Conservation (phyloP, 2,888 invertebrate genomes). For the Lochmaea capreae region DNA sequence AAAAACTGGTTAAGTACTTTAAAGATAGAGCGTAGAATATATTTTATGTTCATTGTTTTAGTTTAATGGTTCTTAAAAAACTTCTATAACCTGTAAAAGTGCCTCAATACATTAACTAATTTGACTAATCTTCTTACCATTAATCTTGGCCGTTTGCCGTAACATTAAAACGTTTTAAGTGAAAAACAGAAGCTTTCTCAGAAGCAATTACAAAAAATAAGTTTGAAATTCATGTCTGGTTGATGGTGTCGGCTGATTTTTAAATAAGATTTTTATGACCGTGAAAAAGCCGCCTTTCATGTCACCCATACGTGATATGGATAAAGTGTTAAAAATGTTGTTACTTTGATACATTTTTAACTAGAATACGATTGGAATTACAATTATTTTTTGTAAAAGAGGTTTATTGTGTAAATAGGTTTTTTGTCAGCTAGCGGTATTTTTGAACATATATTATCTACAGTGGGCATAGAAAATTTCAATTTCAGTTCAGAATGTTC, state of each 20-base stretch:
- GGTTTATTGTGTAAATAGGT: background rate
- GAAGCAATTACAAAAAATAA: slow-evolving; percentile 40
- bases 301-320: slow-evolving; percentile 44
- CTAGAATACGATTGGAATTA: slow-evolving; percentile 23
- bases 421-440: background rate
- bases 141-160: slow-evolving; percentile 1
- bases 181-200: slow-evolving; percentile 32
- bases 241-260: slow-evolving; percentile 40
- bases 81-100: too few relatives aligned
- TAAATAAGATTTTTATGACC: slow-evolving; percentile 19
- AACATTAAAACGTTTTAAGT: slow-evolving; percentile 20
- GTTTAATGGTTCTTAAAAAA: too few relatives aligned
- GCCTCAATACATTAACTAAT: background rate
- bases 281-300: slow-evolving; percentile 45
- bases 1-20: too few relatives aligned
- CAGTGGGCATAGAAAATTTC: too few relatives aligned
- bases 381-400: slow-evolving; percentile 1
- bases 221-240: slow-evolving; percentile 42
- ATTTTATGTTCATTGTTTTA: too few relatives aligned
- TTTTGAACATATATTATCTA: background rate
- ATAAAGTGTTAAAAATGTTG: slow-evolving; percentile 47
- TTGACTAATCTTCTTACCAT: background rate
- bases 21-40: too few relatives aligned
- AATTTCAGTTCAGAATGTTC: too few relatives aligned
- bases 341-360: slow-evolving; percentile 46